phyloP scores from a whole-genome alignment of 2,113 vertebrate genomes.

The Rallus limicola region DNA sequence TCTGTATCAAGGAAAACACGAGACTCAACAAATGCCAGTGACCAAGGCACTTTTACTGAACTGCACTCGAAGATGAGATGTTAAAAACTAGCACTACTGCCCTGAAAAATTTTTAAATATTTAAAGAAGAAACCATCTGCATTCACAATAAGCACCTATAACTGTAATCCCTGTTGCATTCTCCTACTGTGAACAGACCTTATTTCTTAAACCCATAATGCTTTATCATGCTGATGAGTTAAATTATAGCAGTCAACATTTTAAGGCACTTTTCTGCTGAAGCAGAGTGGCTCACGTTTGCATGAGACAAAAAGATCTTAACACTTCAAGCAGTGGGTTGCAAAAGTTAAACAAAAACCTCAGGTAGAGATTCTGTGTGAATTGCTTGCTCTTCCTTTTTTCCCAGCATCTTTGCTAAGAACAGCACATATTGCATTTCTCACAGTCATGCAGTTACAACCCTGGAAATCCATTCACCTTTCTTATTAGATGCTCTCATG shows the following conservation, averaged over 20 bases:
- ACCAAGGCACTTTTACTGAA: neutral
- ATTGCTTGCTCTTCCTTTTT: slow-evolving; percentile 39
- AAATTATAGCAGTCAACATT: slow-evolving; percentile 16
- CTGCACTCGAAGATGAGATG: neutral
- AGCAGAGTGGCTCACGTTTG: slow-evolving; percentile 44
- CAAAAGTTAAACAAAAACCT: slow-evolving; percentile 64
- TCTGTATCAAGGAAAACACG: neutral
- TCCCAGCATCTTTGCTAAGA: slow-evolving; percentile 57
- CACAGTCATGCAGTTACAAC: slow-evolving; percentile 11
- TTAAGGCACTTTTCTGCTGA: slow-evolving; percentile 45
- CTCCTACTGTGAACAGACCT: slow-evolving; percentile 5
- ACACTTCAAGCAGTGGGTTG: neutral
- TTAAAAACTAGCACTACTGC: neutral
- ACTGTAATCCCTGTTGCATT: neutral
- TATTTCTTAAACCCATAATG: slow-evolving; percentile 20
- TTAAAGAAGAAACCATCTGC: neutral
- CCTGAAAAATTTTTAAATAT: neutral
- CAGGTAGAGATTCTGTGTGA: slow-evolving; percentile 36
- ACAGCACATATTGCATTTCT: slow-evolving; percentile 32
- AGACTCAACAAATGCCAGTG: neutral
- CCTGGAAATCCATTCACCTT: slow-evolving; percentile 46
- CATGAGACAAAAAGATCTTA: slow-evolving; percentile 31
- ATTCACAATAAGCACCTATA: slow-evolving; percentile 6
- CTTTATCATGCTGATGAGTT: slow-evolving; percentile 37
- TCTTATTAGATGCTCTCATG: slow-evolving; percentile 38